Evolutionary conservation across 2,888 invertebrate species (phyloP), one percentile per base, ranked within the genome.

Genomic region (Cremastinae sp.): DNA sequence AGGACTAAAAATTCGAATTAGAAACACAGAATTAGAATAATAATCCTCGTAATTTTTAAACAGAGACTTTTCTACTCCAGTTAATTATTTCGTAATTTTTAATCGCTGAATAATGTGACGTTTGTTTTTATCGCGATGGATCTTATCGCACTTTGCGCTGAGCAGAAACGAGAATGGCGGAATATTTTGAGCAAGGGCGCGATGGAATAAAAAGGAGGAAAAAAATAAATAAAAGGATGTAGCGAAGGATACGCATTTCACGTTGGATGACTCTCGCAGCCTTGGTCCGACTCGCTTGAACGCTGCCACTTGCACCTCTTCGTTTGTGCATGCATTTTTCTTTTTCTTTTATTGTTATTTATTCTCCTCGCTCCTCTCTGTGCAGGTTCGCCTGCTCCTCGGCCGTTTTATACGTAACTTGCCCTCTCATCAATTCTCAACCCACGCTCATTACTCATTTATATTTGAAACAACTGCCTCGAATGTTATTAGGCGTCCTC

Each of bases 201-300:
- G 5, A 14, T 12, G 45, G 45, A 16, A 14, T 12, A 56, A 56
- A 18, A 1, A 47, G 51, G 43, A 53, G 45, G 55, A 64, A 16
- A 43, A 47, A 59, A 28, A 37, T 22, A 37, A 2, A 35, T 53
- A 51, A 65, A 58, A 74, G 69, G 74, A 77, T 74, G 49, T 41
- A 61, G 59, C 74, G 76, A 74, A 77, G 76, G 76, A 77, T 77
- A 74, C 61, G 74, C 43, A 70, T 77, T 77, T 74, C 69, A 74
- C 76, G 76, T 77, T 77, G 74, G 76, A 70, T 77, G 79, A 78
- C 70, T 81, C 79, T 59, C 70, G 79, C 74, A 83, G 81, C 83
- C 83, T 81, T 81, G 79, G 70, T 70, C 70, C 66, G 79, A 66
- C 77, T 78, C 78, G 83, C 81, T 79, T 79, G 74, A 83, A 64